These are phyloP conservation scores for Eolophus roseicapilla DNA, from an alignment of 2,113 vertebrate genomes.

Conservation along the genomic window DNA sequence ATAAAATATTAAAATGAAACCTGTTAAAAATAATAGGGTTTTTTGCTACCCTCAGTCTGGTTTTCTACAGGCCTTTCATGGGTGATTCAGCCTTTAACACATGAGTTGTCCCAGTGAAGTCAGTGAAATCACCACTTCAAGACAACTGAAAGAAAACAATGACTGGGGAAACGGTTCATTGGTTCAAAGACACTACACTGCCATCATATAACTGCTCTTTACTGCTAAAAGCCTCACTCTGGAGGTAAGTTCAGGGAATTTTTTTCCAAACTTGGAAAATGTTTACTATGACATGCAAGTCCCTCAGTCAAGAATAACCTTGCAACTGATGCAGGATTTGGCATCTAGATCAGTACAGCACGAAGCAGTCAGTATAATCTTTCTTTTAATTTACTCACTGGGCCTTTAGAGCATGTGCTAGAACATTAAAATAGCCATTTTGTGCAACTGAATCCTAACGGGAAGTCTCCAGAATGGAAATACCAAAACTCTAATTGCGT, in stretches of 20 bases:
- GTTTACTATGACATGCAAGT: background rate
- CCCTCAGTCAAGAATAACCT: background rate
- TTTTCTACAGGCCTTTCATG: background rate
- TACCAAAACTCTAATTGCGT: background rate
- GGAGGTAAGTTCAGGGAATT: background rate
- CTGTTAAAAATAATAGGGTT: background rate
- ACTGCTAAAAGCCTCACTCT: background rate
- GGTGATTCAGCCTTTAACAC: background rate
- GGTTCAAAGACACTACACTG: background rate
- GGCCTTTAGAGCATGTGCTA: background rate
- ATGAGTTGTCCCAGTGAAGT: background rate
- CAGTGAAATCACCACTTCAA: background rate
- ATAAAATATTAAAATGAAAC: background rate
- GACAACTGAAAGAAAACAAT: background rate
- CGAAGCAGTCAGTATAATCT: background rate
- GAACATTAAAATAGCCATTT: background rate
- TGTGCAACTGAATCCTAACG: background rate
- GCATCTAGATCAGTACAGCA: background rate
- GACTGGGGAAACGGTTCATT: background rate
- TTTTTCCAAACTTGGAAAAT: background rate
- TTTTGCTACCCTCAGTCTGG: background rate
- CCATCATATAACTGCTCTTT: background rate
- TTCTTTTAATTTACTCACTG: background rate
- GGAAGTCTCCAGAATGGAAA: constrained; percentile 1
- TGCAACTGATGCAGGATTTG: background rate